Conservation (phyloP, 1,140 invertebrate genomes). For the Spodoptera frugiperda region DNA sequence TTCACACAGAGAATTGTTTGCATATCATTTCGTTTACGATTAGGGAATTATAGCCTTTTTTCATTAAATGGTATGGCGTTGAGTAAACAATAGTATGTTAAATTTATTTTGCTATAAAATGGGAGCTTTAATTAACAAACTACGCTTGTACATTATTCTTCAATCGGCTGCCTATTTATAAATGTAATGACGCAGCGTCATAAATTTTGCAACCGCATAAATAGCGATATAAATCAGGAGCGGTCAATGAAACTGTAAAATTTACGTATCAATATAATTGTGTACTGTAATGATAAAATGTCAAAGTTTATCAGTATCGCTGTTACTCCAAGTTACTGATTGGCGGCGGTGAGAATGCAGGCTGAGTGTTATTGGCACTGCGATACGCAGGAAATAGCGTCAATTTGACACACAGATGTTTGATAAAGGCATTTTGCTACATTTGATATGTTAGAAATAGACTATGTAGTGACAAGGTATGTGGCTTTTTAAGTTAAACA, state of each 20-base stretch:
- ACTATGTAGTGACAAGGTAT: no score
- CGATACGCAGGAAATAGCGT: constrained; percentile 30
- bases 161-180: constrained; percentile 19
- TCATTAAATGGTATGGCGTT: constrained; percentile 3
- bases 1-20: constrained; percentile 36
- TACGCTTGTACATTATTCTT: constrained; percentile 23
- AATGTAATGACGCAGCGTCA: constrained; percentile 15
- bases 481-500: no score
- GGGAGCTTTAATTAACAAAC: constrained; percentile 10
- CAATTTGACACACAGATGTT: background rate
- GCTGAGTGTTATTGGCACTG: constrained; percentile 13
- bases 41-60: constrained; percentile 13
- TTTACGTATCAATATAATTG: constrained; percentile 22
- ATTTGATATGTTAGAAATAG: background rate
- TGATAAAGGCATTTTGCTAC: background rate
- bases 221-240: constrained; percentile 14
- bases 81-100: constrained; percentile 15
- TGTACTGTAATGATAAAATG: constrained; percentile 39
- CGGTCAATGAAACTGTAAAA: constrained; percentile 38
- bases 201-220: constrained; percentile 27
- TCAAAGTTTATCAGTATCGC: constrained; percentile 19
- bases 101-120: constrained; percentile 8
- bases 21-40: constrained; percentile 38
- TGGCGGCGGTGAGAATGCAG: constrained; percentile 21
- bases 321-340: constrained; percentile 14